These are phyloP conservation scores for Stenotaenia linearis DNA, from an alignment of 2,888 invertebrate species.

Conservation along the genomic window DNA sequence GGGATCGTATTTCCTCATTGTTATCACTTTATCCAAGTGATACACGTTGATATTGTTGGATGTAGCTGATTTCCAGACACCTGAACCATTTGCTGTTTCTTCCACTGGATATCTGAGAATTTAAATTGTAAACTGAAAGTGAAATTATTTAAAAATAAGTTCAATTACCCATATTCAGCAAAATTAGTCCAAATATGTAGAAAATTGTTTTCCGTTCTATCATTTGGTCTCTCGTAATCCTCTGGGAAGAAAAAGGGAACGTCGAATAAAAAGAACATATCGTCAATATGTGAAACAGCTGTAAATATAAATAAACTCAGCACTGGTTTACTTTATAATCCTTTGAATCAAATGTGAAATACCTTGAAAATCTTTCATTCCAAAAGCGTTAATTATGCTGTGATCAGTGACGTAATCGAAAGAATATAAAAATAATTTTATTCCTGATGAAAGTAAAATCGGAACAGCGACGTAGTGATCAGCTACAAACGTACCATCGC, in stretches of 20 bases:
- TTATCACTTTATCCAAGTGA: neutral
- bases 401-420: no score
- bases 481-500: no score
- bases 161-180: neutral
- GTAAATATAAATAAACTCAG: neutral
- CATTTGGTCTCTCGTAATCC: neutral
- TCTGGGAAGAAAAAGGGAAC: neutral
- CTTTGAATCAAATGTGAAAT: no score
- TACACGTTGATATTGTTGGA: neutral
- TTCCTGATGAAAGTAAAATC: no score
- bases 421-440: no score
- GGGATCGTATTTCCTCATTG: neutral
- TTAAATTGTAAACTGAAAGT: neutral
- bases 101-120: neutral
- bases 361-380: no score
- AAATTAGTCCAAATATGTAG: neutral
- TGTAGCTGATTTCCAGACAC: neutral
- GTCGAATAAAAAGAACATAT: neutral
- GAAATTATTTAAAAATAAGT: neutral
- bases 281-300: neutral
- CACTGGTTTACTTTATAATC: no score
- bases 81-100: neutral
- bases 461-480: no score
- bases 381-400: no score
- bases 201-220: neutral